Base-by-base conservation (phyloP, 2,113 vertebrate species). In the Sterrhoptilus dennistouni region DNA sequence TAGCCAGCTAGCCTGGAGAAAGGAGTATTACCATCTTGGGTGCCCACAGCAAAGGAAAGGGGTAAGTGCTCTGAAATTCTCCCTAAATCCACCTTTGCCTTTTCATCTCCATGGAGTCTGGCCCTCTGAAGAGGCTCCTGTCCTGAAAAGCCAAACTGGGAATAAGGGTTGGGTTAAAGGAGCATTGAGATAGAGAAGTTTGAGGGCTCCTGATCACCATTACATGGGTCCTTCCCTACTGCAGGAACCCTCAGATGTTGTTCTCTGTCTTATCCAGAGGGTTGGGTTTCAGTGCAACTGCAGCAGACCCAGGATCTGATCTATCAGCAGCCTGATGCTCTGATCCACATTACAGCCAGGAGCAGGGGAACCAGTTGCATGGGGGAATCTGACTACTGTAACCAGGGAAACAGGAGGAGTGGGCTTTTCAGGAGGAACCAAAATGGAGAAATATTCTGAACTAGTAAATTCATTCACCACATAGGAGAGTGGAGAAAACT, bases 11-110 rank as follows among this genome's bases (percentile, higher is more conserved):
- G 21, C 44, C 45, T 63, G 69, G n/a, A 81, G 60, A 90, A 90
- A 59, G 19, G 42, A 65, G 14, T 45, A 61, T 89, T 56, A 68
- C 14, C 60, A n/a, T 66, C 86, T 81, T 78, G 33, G 33, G 65
- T 75, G 22, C 29, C 38, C 15, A 79, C 65, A 56, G 61, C 16
- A 64, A 38, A 81, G 52, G 29, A 87, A 92, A 90, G 36, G 28
- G 83, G 64, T 95, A 75, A 90, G 69, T 95, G 49, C 22, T 94
- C 93, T 53, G 40, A 95, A 91, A 71, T 27, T 75, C 54, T 71
- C 93, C 68, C 80, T 76, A 81, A 84, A 75, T 89, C 38, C 60
- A 95, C 33, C 29, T 49, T 33, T 90, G 38, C 10, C 35, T 95
- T 89, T 90, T 84, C 19, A 14, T 8, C 9, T 88, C 42, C 17